phyloP scores from a whole-genome alignment of 1,140 invertebrate genomes.

The Lepeophtheirus salmonis region DNA sequence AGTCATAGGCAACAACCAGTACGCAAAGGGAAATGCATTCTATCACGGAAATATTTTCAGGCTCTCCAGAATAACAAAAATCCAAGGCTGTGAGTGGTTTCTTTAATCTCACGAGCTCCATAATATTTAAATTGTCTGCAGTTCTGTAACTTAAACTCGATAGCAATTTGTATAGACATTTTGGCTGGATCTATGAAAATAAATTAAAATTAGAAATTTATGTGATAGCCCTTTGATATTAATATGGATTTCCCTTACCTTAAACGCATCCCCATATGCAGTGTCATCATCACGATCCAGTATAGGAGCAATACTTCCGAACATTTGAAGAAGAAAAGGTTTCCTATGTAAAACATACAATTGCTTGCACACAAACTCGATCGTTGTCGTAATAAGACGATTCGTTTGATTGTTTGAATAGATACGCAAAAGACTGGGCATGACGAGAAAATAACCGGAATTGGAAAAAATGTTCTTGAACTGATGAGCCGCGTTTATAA shows the following conservation, averaged over 20 bases:
- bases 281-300: constrained; percentile 76
- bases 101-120: constrained; percentile 82
- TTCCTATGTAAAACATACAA: constrained; percentile 96
- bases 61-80: constrained; percentile 89
- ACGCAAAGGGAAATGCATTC: constrained; percentile 88
- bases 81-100: constrained; percentile 91
- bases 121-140: constrained; percentile 80
- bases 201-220: constrained; percentile 5
- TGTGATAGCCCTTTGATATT: neutral
- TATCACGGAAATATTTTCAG: constrained; percentile 76
- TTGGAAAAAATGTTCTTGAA: constrained; percentile 98
- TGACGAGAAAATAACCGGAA: constrained; percentile 73
- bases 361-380: constrained; percentile 94
- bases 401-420: constrained; percentile 97
- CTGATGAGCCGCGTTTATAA: constrained; percentile 90
- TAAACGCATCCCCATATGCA: constrained; percentile 68
- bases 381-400: constrained; percentile 72
- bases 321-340: constrained; percentile 96
- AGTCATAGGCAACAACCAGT: constrained; percentile 91
- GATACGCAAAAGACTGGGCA: constrained; percentile 86
- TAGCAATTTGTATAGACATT: constrained; percentile 72
- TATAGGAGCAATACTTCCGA: constrained; percentile 88
- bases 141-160: constrained; percentile 76
- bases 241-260: constrained; percentile 35
- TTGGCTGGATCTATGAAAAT: constrained; percentile 53